Conservation (phyloP, 2,113 vertebrate species). For the Paradisaea rubra region DNA sequence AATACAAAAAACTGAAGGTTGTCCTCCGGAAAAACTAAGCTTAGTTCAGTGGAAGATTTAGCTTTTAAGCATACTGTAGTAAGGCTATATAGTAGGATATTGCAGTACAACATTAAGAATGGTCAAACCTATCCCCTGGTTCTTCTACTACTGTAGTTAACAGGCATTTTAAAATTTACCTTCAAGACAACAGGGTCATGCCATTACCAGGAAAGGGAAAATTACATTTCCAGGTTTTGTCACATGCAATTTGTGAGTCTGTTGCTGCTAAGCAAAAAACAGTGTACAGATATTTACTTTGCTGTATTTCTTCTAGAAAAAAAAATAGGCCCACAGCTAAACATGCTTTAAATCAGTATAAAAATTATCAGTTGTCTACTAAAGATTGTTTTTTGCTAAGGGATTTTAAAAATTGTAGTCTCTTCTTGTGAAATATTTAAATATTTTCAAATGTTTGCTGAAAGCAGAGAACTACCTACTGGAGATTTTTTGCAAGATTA, state of each 20-base stretch:
- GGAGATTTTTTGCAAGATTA: not conserved
- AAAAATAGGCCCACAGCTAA: not conserved
- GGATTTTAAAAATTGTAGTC: not conserved
- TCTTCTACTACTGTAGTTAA: not conserved
- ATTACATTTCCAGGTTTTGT: not conserved
- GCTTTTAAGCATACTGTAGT: not conserved
- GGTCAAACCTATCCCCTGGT: not conserved
- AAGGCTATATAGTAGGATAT: not conserved
- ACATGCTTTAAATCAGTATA: not conserved
- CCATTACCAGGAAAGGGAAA: not conserved
- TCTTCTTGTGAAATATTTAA: not conserved
- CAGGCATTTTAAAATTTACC: not conserved
- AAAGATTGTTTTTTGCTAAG: not conserved
- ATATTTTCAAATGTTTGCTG: not conserved
- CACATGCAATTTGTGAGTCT: not conserved
- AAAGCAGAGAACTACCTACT: not conserved
- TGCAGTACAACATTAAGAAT: not conserved
- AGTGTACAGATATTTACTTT: not conserved
- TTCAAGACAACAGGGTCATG: not conserved
- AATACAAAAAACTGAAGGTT: not conserved
- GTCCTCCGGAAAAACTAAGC: not conserved
- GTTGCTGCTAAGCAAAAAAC: not conserved
- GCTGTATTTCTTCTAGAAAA: not conserved
- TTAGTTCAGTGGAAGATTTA: not conserved
- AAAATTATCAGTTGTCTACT: not conserved